Conservation (phyloP, 30 jellyfish, hydroid and myxozoan genomes). For the Sanderia malayensis region DNA sequence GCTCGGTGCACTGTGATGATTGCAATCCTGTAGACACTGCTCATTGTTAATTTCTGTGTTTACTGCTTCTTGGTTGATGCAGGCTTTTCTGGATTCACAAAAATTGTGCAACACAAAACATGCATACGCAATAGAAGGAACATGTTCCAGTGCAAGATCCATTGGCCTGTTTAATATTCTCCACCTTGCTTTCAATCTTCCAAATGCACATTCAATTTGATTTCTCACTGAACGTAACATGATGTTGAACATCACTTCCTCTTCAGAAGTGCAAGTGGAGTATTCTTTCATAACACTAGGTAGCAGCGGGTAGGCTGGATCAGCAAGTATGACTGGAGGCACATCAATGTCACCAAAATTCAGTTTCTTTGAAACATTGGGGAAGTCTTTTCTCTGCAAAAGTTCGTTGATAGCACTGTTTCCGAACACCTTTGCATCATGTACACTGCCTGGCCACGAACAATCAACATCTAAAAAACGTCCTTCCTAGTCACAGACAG, state of each 20-base stretch:
- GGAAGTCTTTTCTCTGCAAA: not conserved
- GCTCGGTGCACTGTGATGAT: conserved; percentile 13
- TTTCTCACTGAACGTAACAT: conserved; percentile 54
- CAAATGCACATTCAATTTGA: conserved; percentile 70
- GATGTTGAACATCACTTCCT: conserved; percentile 48
- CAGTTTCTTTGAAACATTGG: conserved; percentile 19
- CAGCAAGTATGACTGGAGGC: conserved; percentile 51
- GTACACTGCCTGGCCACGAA: too few species aligned
- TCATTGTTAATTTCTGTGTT: conserved; percentile 10
- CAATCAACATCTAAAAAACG: too few species aligned
- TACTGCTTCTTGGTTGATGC: conserved; percentile 14
- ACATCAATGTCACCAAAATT: conserved; percentile 39
- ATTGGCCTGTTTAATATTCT: too few species aligned
- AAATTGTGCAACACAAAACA: conserved; percentile 70
- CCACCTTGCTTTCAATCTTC: too few species aligned
- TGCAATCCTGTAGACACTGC: conserved; percentile 9
- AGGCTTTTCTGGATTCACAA: conserved; percentile 39
- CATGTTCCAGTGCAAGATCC: too few species aligned
- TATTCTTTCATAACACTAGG: conserved; percentile 24
- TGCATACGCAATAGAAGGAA: too few species aligned
- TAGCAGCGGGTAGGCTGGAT: conserved; percentile 61
- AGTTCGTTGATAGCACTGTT: too few species aligned
- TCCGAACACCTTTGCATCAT: too few species aligned
- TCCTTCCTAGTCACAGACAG: conserved; percentile 52
- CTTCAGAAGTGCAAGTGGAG: conserved; percentile 10